A percentile compares a stretch with the other conserved stretches of the same genome.
Conservation (phyloP, 2,113 vertebrate species). For the Donacobius atricapilla region DNA sequence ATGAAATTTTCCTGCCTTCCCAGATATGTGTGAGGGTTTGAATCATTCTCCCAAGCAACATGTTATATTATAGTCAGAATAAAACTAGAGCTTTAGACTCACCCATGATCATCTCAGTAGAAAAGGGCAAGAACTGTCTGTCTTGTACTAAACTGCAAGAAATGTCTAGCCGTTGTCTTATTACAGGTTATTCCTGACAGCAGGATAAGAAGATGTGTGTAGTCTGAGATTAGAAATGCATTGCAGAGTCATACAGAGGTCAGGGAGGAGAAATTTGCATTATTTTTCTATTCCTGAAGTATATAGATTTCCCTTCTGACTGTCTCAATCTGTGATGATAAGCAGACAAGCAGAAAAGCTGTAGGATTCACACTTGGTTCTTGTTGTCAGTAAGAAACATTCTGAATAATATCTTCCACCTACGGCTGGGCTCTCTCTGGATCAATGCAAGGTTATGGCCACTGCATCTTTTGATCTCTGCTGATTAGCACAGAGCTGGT, state of each 20-base stretch:
- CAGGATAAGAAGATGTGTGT: neutral
- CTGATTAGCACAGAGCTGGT: neutral
- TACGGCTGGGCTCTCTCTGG: neutral
- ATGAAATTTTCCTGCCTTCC: neutral
- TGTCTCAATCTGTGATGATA: neutral
- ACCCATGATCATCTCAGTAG: neutral
- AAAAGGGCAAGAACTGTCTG: neutral
- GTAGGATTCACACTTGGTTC: neutral
- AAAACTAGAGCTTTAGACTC: neutral
- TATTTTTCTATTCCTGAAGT: neutral
- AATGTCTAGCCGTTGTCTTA: neutral
- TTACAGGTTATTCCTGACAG: neutral
- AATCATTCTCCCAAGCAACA: neutral
- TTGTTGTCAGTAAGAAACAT: neutral
- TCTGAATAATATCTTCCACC: neutral
- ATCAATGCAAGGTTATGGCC: neutral
- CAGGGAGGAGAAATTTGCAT: neutral
- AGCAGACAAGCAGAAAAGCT: neutral
- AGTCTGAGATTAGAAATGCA: neutral
- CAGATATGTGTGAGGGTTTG: neutral
- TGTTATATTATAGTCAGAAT: neutral
- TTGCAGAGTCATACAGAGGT: neutral
- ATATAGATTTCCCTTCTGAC: neutral
- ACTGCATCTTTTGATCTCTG: neutral
- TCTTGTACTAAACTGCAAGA: neutral